phyloP scores from a whole-genome alignment of 2,113 vertebrate genomes.

The Epinephelus lanceolatus region DNA sequence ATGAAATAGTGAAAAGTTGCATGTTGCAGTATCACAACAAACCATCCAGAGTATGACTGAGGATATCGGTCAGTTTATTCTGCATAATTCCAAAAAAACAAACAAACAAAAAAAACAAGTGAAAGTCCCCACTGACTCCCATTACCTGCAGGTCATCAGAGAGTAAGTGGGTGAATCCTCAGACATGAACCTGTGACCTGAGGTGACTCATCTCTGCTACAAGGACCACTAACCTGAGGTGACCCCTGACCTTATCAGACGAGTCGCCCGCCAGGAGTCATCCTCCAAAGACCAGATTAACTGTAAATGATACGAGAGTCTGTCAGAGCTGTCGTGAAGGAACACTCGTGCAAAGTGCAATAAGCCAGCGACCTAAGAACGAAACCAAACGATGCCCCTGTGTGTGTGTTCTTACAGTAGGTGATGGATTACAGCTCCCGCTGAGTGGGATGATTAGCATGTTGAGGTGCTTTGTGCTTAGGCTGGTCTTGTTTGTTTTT shows the following conservation, averaged over 20 bases:
- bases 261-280: background rate
- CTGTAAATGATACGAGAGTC: background rate
- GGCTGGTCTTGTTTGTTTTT: conserved; percentile 15
- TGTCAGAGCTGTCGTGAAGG: background rate
- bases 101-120: background rate
- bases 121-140: background rate
- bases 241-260: conserved; percentile 27
- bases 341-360: background rate
- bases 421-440: background rate
- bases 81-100: background rate
- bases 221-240: background rate
- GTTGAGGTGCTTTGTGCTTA: background rate
- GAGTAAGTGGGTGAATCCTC: background rate
- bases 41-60: background rate
- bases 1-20: background rate
- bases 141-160: background rate
- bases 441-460: conserved; percentile 12
- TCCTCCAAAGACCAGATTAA: background rate
- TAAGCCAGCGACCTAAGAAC: background rate
- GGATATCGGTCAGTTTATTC: background rate
- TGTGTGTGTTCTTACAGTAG: background rate
- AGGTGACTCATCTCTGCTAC: conserved; percentile 1
- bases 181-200: conserved; percentile 22
- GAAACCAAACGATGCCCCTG: background rate
- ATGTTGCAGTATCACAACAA: background rate